A percentile compares a stretch with the other conserved stretches of the same genome.
phyloP scores from a whole-genome alignment of 1,140 invertebrate species.

The Leptinotarsa texana region DNA sequence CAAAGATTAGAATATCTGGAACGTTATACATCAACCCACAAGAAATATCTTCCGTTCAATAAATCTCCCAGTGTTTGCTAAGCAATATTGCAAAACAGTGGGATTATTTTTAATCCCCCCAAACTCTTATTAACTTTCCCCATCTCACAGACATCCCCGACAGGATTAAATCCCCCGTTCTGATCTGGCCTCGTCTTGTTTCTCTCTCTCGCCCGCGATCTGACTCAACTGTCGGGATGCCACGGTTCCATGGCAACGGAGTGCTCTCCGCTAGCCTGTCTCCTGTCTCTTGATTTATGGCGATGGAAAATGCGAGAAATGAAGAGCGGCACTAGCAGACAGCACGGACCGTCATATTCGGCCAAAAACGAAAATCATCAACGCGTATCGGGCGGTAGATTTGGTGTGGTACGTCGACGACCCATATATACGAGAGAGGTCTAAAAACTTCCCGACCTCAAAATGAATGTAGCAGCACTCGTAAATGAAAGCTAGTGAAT shows the following conservation, averaged over 20 bases:
- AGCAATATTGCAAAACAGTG: slow-evolving; percentile 56
- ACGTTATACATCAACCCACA: background rate
- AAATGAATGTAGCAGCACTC: no score
- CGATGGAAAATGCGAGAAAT: slow-evolving; percentile 58
- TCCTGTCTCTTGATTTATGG: slow-evolving; percentile 58
- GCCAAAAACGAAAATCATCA: slow-evolving; percentile 40
- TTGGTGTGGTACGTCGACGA: slow-evolving; percentile 7
- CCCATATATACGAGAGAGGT: background rate
- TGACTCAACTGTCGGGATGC: slow-evolving; percentile 54
- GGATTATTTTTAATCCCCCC: slow-evolving; percentile 57
- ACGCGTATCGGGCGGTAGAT: slow-evolving; percentile 23
- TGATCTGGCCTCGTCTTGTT: slow-evolving; percentile 21
- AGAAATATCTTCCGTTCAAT: slow-evolving; percentile 25
- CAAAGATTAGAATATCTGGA: background rate
- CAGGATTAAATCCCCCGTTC: slow-evolving; percentile 56
- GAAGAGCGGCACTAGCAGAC: slow-evolving; percentile 56
- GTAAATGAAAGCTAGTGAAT: no score
- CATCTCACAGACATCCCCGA: slow-evolving; percentile 48
- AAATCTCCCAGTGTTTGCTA: slow-evolving; percentile 37
- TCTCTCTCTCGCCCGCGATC: slow-evolving; percentile 17
- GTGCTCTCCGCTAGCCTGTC: slow-evolving; percentile 55
- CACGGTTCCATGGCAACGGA: slow-evolving; percentile 56
- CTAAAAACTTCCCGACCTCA: no score
- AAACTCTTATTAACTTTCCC: slow-evolving; percentile 57
- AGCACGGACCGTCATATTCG: slow-evolving; percentile 41